Conservation (phyloP, 2,888 invertebrate species). For the Apantesis nais region DNA sequence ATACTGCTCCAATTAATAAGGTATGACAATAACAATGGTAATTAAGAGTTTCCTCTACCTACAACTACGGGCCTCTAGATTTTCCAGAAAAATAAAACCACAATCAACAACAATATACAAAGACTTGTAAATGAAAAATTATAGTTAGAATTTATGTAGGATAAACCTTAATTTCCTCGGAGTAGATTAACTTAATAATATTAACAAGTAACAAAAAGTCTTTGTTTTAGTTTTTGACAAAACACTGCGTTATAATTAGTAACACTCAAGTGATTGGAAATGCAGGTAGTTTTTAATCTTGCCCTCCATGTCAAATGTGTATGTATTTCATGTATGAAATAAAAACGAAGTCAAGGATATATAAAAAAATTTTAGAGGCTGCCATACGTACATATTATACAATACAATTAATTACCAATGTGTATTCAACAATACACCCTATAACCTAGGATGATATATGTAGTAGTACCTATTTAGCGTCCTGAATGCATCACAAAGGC, state of each 20-base stretch:
- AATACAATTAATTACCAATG: too few species aligned
- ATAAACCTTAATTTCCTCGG: background rate
- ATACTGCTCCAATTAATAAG: slow-evolving; percentile 14
- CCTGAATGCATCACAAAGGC: background rate
- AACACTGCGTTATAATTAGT: background rate
- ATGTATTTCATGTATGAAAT: too few species aligned
- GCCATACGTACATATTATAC: background rate
- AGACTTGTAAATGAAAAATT: background rate
- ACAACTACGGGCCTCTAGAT: background rate
- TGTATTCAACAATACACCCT: background rate
- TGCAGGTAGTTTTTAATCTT: background rate
- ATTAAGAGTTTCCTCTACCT: slow-evolving; percentile 7
- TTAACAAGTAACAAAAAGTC: background rate
- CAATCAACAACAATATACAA: slow-evolving; percentile 4
- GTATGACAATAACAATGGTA: slow-evolving; percentile 8
- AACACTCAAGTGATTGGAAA: background rate
- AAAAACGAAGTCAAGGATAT: too few species aligned
- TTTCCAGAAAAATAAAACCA: slow-evolving; percentile 15
- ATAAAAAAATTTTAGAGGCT: too few species aligned
- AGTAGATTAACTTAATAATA: background rate
- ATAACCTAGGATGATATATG: background rate
- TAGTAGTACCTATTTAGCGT: background rate
- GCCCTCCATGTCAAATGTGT: background rate
- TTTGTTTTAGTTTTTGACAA: background rate
- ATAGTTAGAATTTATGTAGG: background rate